Base-by-base conservation (phyloP, 2,113 vertebrate species). In the Spermophilus dauricus region DNA sequence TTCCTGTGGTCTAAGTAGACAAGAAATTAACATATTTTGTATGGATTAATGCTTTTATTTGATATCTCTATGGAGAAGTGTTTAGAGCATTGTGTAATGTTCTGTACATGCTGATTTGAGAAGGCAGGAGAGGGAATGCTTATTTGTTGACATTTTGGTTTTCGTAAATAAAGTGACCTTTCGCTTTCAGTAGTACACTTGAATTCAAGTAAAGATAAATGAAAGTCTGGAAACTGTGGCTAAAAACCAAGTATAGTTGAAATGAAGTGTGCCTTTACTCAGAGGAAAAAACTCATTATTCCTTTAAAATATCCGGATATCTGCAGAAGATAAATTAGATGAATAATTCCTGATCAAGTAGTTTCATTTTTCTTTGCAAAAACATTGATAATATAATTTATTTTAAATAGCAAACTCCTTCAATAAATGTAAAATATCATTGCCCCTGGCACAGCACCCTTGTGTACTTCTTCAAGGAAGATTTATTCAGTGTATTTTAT, bases 111-210 rank as follows among this genome's bases (percentile, higher is more conserved):
- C 89, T 97, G 89, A 94, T 98, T 93, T 87, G 80, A 92, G 67
- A 48, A 95, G 77, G 75, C 34, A 87, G 65, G 75, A 93, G 42
- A 72, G 20, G 77, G 91, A 97, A 89, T 94, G 61, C 83, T 92
- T 97, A 83, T 93, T 97, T 97, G 78, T 95, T 98, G 96, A 91
- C 93, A 97, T 97, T 97, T 97, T 93, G 89, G n/a, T 93, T 97
- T 95, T 93, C 91, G 89, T 98, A 98, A 98, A 98, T 98, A 98
- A 97, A 87, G 77, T 97, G 94, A 97, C 97, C 97, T 98, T 98
- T 96, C 82, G 42, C 72, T 97, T 95, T 95, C 89, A 96, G 53
- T 89, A 32, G 53, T 85, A 80, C 34, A 92, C 69, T 97, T 96
- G 89, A 96, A 94, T 95, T 95, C 87, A 97, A 97, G 84, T 88